Evolutionary conservation across 2,888 invertebrate species (phyloP), one percentile per base, ranked within the genome.

Genomic region (Glaucopsyche alexis): DNA sequence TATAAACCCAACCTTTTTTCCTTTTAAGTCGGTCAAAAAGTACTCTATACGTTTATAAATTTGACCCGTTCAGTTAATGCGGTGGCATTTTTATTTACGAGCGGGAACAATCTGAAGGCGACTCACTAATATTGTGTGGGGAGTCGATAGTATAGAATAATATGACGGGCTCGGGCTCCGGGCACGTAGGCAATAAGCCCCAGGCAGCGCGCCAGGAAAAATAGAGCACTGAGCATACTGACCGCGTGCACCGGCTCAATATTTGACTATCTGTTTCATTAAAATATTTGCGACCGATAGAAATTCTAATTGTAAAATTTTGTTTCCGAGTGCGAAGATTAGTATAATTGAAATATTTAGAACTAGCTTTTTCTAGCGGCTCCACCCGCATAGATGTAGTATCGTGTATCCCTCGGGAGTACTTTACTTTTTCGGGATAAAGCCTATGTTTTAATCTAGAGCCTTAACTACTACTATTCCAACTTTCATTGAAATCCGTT

Each of bases 121-220:
- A 89, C 81, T 81, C 87, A 90, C 90, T 91, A 91, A 92, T 93
- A 93, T 89, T 85, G 90, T 87, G 87, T 90, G 90, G 87, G 81
- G 84, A 84, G 80, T 86, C 90, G 91, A 92, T 91, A 91, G 90
- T 89, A 91, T 92, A 89, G 92, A 91, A 91, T 92, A 92, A 92
- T 92, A 92, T 91, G 92, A 90, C 89, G 87, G 86, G 86, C 81
- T 84, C 83, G 86, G 83, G 81, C 85, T 84, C 84, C 82, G 84
- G 87, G 90, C 92, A 93, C 92, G 92, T 93, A 92, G 90, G 91
- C 92, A 93, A 93, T 93, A 93, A 92, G 91, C 90, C 87, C 83
- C 86, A 85, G 89, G 87, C 90, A 87, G 83, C 82, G 84, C 82
- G 88, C 90, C 87, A 87, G 86, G 89, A 88, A 89, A 90, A 91